Base-by-base conservation (phyloP, 2,113 vertebrate species). In the Leptodactylus fuscus region DNA sequence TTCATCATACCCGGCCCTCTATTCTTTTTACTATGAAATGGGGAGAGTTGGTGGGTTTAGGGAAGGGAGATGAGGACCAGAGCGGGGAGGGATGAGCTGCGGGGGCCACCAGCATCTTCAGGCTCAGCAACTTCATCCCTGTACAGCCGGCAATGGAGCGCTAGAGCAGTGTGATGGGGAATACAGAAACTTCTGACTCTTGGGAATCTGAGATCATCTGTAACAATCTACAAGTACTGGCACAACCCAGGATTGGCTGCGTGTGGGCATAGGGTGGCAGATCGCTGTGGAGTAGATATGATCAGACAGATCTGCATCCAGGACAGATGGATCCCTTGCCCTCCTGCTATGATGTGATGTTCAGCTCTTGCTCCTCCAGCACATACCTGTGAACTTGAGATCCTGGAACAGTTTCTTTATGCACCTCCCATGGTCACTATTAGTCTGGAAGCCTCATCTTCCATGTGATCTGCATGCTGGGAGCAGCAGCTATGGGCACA, bases 1-100 rank as follows among this genome's bases (percentile, higher is more conserved):
- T 13, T 79, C 46, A 18, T 6, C 8, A 48, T 16, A n/a, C 11
- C 75, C 58, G 27, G 32, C 83, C 76, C 49, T 9, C 22, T 29
- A 49, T 62, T 44, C 74, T 85, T 53, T 85, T 80, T 80, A 80
- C 74, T 78, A 80, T 80, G 83, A 85, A 80, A 58, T 65, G 49
- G 83, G 83, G 34, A 85, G 83, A 85, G 83, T 85, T 85, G 65
- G 34, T 58, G 76, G 65, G 62, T 85, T 85, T 77, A 46, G 83
- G 58, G 48, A 79, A 60, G 32, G 76, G 74, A 85, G 75, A 69
- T 79, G 83, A 85, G 83, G 83, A 85, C 44, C 83, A 79, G 74
- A 74, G 44, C 65, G 22, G 74, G 71, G 83, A 85, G 83, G 60
- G 75, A 79, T 55, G 75, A 38, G 60, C 44, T 79, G 83, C 48